These are phyloP conservation scores for Felis catus DNA, from an alignment of 2,113 vertebrate species.

Conservation along the genomic window F.catus_Fca126_mat1.0 CM031419.1:71276001-71276500, in stretches of 20 bases:
- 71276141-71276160: background rate
- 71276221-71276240: background rate
- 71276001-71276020: background rate
- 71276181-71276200: background rate
- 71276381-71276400: background rate
- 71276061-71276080: background rate
- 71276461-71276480: background rate
- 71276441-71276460: background rate
- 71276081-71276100: background rate
- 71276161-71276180: background rate
- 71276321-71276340: background rate
- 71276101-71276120: background rate
- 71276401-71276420: conserved; percentile 11
- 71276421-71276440: background rate
- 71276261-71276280: background rate
- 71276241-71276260: background rate
- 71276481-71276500: background rate
- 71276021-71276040: background rate
- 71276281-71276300: background rate
- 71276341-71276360: background rate
- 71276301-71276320: background rate
- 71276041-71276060: background rate
- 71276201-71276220: background rate
- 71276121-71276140: background rate
- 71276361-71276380: background rate